Conservation (phyloP, 2,888 invertebrate genomes). For the Cyclophora punctaria region DNA sequence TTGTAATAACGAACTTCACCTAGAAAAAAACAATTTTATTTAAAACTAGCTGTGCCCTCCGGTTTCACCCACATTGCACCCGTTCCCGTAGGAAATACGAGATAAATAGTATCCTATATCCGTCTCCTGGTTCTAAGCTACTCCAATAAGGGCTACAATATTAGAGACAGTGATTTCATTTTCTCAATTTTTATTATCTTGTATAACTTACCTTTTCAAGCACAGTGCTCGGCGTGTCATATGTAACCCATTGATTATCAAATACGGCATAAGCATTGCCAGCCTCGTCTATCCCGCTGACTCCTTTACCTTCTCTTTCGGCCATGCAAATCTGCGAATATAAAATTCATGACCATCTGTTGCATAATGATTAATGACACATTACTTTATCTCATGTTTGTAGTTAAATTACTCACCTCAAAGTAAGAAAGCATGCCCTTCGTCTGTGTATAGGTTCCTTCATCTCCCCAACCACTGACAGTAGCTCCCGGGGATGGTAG, state of each 20-base stretch:
- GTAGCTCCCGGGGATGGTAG: conserved; percentile 73
- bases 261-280: conserved; percentile 80
- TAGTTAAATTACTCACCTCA: conserved; percentile 68
- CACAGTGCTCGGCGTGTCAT: conserved; percentile 81
- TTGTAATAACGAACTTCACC: conserved; percentile 77
- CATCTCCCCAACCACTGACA: conserved; percentile 76
- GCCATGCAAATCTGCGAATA: conserved; percentile 70
- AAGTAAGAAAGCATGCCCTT: conserved; percentile 82
- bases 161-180: background rate
- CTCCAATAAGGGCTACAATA: no score
- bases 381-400: background rate
- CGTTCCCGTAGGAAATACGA: no score
- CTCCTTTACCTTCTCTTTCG: conserved; percentile 73
- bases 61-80: no score
- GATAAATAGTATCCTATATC: no score
- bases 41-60: background rate
- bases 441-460: conserved; percentile 80
- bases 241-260: conserved; percentile 88
- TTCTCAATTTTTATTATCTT: background rate
- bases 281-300: conserved; percentile 70
- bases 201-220: conserved; percentile 73
- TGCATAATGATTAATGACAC: background rate
- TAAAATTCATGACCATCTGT: background rate
- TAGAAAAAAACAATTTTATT: conserved; percentile 34
- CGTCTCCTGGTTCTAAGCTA: no score